These are phyloP conservation scores for Oncorhynchus tshawytscha DNA, from an alignment of 2,113 vertebrate species.

Conservation along the genomic window DNA sequence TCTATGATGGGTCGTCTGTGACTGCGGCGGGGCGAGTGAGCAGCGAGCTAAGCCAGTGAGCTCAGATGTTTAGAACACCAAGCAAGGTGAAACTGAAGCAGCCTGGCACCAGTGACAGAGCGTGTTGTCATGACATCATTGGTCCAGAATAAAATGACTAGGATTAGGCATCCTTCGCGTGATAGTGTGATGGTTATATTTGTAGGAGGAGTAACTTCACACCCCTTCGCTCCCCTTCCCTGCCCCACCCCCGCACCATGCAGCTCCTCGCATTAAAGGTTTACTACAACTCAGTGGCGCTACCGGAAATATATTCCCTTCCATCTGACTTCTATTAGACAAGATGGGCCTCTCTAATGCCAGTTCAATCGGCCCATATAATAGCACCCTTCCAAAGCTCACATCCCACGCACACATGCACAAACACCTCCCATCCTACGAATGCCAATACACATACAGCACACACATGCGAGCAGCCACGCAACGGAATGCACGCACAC, in stretches of 20 bases:
- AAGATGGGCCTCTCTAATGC: slow-evolving; percentile 77
- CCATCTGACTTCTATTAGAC: slow-evolving; percentile 50
- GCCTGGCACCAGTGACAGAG: slow-evolving; percentile 34
- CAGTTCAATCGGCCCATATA: slow-evolving; percentile 74
- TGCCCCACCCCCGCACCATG: slow-evolving; percentile 2
- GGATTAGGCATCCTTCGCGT: slow-evolving; percentile 34
- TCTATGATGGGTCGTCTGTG: slow-evolving; percentile 50
- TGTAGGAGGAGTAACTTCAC: slow-evolving; percentile 19
- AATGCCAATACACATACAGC: slow-evolving; percentile 4
- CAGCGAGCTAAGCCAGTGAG: slow-evolving; percentile 30
- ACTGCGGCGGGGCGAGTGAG: slow-evolving; percentile 14
- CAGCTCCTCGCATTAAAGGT: slow-evolving; percentile 10
- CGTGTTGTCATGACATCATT: slow-evolving; percentile 60
- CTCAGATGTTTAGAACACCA: slow-evolving; percentile 45
- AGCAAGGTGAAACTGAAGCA: slow-evolving; percentile 44
- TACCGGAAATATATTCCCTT: slow-evolving; percentile 25
- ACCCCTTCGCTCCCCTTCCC: neutral
- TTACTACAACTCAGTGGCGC: slow-evolving; percentile 41
- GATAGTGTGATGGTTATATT: slow-evolving; percentile 31
- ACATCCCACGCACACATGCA: slow-evolving; percentile 53
- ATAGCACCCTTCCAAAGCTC: slow-evolving; percentile 42
- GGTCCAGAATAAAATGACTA: slow-evolving; percentile 53
- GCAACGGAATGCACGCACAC: slow-evolving; percentile 8
- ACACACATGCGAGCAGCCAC: neutral
- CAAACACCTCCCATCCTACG: slow-evolving; percentile 17